phyloP scores from a whole-genome alignment of 1,140 invertebrate species.

The Drosophila parabipectinata region DNA sequence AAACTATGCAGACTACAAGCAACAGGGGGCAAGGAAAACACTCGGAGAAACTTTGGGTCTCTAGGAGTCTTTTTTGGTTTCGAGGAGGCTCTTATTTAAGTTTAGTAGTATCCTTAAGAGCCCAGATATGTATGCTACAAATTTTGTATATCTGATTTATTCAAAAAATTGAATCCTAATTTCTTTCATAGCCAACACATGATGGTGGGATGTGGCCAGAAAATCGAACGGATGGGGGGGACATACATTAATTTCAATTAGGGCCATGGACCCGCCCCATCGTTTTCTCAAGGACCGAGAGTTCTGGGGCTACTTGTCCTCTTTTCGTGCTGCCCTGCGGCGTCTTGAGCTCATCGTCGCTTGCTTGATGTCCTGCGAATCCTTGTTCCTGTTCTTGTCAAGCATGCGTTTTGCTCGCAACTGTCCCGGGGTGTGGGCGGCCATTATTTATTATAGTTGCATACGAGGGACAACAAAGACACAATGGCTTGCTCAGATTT shows the following conservation, averaged over 20 bases:
- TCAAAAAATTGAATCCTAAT: no score
- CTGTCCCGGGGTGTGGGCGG: conserved; percentile 7
- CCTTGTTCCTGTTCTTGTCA: conserved; percentile 58
- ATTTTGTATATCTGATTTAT: no score
- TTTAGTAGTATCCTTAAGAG: no score
- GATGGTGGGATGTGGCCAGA: not conserved
- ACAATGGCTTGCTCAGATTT: conserved; percentile 47
- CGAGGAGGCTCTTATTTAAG: no score
- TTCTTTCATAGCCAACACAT: no score
- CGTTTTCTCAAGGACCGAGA: conserved; percentile 34
- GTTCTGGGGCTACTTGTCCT: conserved; percentile 35
- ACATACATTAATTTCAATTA: conserved; percentile 80
- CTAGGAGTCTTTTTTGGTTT: no score
- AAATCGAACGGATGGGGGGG: conserved; percentile 73
- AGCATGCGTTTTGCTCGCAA: conserved; percentile 44
- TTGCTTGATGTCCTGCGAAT: conserved; percentile 53
- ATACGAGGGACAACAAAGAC: conserved; percentile 71
- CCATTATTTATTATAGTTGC: conserved; percentile 79
- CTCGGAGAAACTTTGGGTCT: not conserved
- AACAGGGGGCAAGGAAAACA: conserved; percentile 3
- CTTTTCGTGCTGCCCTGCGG: conserved; percentile 28
- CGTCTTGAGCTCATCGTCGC: conserved; percentile 21
- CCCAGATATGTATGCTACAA: no score
- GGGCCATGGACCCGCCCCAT: conserved; percentile 55
- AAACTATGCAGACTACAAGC: conserved; percentile 31